Percentiles rank a stretch among this genome's conserved stretches.
These are phyloP conservation scores for Idaea straminata DNA, from an alignment of 2,888 invertebrate species.

Conservation along the genomic window DNA sequence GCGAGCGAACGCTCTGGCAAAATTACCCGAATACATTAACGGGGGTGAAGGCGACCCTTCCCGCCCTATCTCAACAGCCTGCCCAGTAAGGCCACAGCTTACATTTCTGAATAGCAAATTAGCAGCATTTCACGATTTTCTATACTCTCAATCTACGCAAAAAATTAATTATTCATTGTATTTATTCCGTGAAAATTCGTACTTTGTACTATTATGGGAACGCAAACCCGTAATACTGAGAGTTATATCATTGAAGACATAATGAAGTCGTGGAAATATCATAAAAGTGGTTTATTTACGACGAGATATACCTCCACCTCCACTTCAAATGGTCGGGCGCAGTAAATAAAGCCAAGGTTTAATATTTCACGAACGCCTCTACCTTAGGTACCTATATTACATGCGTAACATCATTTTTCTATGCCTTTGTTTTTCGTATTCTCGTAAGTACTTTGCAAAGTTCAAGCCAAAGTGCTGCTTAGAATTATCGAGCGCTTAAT, in stretches of 20 bases:
- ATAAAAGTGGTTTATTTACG: slow-evolving; percentile 56
- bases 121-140: slow-evolving; percentile 35
- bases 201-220: slow-evolving; percentile 33
- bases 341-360: slow-evolving; percentile 57
- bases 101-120: slow-evolving; percentile 52
- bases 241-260: slow-evolving; percentile 50
- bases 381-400: slow-evolving; percentile 29
- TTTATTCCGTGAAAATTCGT: slow-evolving; percentile 18
- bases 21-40: slow-evolving; percentile 74
- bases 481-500: slow-evolving; percentile 25
- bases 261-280: slow-evolving; percentile 60
- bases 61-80: slow-evolving; percentile 67
- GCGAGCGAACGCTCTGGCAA: slow-evolving; percentile 36
- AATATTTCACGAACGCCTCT: slow-evolving; percentile 45
- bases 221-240: slow-evolving; percentile 38
- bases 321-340: slow-evolving; percentile 45
- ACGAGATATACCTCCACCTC: slow-evolving; percentile 43
- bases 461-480: slow-evolving; percentile 17
- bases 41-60: slow-evolving; percentile 45
- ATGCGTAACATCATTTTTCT: slow-evolving; percentile 44
- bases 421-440: slow-evolving; percentile 33
- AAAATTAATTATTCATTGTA: slow-evolving; percentile 10
- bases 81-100: slow-evolving; percentile 54
- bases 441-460: slow-evolving; percentile 28
- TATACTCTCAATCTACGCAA: slow-evolving; percentile 23